Evolutionary conservation across 2,797 vertebrate species (phyloP), one percentile per base, ranked within the genome.

Genomic region (Sebastes nivosus): DNA sequence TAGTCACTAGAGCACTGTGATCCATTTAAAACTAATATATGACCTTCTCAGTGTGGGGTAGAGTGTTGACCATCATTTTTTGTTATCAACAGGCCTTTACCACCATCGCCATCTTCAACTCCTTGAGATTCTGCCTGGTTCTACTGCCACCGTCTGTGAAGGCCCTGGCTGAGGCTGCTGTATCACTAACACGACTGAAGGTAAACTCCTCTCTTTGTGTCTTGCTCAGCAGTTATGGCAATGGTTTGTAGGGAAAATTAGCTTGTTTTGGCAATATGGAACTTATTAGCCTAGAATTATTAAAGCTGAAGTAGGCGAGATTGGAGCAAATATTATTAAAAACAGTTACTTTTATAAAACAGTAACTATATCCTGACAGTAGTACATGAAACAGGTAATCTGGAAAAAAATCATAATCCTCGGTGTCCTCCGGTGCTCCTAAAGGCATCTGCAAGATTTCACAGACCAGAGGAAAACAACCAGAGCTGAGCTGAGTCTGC

Each of bases 81-180:
- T 75, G 42, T 80, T 59, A 11, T 74, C 52, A 60, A 24, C 75
- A 97, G 97, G 97, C 95, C 2, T 97, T 97, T 67, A 96, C 95
- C 46, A 94, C 95, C 82, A 96, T 97, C 3, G 92, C 96, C 79
- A 92, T 96, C 88, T 97, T 97, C 90, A 97, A 96, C 73, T 87
- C 95, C 75, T 91, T 97, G 96, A 94, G 93, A 87, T 95, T 97
- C 87, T 90, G 93, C 12, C 84, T 96, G 60, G 90, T 87, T 60
- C 16, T 96, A 20, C 59, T 97, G 83, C 97, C 96, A 0, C 34
- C 93, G 59, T 90, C 87, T 3, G 88, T 96, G 22, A 97, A 96
- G 90, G 59, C 90, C 3, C 2, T 92, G 34, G 96, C 96, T 5
- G 97, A 97, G 82, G 94, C 94, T 30, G 83, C 69, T 5, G 94